Evolutionary conservation across 2,797 vertebrate species (phyloP).

Genomic region (Gymnocypris eckloni): DNA sequence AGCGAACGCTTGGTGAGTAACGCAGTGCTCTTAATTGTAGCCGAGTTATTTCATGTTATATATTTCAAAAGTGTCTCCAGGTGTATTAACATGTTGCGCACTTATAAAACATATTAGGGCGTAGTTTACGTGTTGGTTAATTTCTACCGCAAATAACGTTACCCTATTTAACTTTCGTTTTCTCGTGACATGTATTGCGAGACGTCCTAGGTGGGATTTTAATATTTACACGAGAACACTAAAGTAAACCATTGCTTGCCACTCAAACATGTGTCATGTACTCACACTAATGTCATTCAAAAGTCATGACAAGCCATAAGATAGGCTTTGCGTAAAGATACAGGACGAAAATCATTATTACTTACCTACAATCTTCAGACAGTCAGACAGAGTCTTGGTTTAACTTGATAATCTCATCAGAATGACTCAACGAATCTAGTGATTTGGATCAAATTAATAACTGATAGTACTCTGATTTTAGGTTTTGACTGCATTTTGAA

Average conservation of each 20-base stretch:
- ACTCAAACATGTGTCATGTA: not conserved
- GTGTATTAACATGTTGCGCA: not conserved
- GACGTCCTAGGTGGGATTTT: not conserved
- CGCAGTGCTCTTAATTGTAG: not conserved
- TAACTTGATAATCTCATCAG: too few species aligned
- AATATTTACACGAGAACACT: not conserved
- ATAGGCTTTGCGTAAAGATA: not conserved
- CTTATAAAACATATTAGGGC: too few species aligned
- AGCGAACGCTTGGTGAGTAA: conserved; percentile 44
- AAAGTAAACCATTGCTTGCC: not conserved
- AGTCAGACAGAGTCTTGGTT: not conserved
- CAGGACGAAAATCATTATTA: not conserved
- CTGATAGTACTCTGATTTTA: not conserved
- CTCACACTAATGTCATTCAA: not conserved
- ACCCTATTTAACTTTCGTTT: conserved; percentile 18
- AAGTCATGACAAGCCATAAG: not conserved
- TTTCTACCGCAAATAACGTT: not conserved
- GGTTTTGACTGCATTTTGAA: not conserved
- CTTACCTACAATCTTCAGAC: not conserved
- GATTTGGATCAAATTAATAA: not conserved
- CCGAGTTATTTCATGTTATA: not conserved
- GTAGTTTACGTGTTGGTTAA: not conserved
- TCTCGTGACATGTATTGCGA: not conserved
- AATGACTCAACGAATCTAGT: not conserved
- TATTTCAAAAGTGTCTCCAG: not conserved